A percentile compares a stretch with the other conserved stretches of the same genome.
phyloP scores from a whole-genome alignment of 2,888 invertebrate genomes.

The Cheilosia soror region DNA sequence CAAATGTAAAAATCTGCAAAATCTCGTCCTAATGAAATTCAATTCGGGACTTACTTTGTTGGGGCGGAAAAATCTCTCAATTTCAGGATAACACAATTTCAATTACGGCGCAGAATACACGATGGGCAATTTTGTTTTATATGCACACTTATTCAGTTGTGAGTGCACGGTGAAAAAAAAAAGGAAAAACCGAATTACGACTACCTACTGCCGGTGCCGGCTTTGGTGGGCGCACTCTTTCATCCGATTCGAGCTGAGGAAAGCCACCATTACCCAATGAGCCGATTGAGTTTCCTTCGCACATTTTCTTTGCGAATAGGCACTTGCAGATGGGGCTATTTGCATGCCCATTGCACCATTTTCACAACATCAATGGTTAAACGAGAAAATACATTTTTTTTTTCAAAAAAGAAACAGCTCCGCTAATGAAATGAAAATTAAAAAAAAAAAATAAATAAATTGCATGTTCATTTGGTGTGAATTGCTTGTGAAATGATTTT shows the following conservation, averaged over 20 bases:
- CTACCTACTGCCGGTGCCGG: not conserved
- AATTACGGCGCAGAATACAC: constrained; percentile 45
- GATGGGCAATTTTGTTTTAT: constrained; percentile 55
- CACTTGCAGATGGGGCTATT: constrained; percentile 54
- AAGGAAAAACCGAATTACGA: not conserved
- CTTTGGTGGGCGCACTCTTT: constrained; percentile 25
- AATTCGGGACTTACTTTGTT: constrained; percentile 16
- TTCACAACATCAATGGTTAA: not conserved
- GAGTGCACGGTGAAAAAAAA: constrained; percentile 5
- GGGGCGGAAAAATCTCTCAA: constrained; percentile 44
- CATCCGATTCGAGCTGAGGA: constrained; percentile 42
- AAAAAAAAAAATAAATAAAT: constrained; percentile 50
- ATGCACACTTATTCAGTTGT: constrained; percentile 26
- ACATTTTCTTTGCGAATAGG: constrained; percentile 57
- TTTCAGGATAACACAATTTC: constrained; percentile 56
- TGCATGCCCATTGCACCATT: constrained; percentile 46
- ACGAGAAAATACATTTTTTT: not conserved
- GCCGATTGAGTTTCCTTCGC: constrained; percentile 62
- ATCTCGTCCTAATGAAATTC: constrained; percentile 70
- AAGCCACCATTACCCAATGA: constrained; percentile 59
- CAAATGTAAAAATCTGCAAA: constrained; percentile 57
- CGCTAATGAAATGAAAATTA: constrained; percentile 69
- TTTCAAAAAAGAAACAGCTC: not conserved
- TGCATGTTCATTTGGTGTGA: constrained; percentile 70
- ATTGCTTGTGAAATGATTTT: constrained; percentile 64